A percentile compares a stretch with the other conserved stretches of the same genome.
These are phyloP conservation scores for Melanerpes aurifrons DNA, from an alignment of 2,113 vertebrate genomes.

Conservation along the genomic window DNA sequence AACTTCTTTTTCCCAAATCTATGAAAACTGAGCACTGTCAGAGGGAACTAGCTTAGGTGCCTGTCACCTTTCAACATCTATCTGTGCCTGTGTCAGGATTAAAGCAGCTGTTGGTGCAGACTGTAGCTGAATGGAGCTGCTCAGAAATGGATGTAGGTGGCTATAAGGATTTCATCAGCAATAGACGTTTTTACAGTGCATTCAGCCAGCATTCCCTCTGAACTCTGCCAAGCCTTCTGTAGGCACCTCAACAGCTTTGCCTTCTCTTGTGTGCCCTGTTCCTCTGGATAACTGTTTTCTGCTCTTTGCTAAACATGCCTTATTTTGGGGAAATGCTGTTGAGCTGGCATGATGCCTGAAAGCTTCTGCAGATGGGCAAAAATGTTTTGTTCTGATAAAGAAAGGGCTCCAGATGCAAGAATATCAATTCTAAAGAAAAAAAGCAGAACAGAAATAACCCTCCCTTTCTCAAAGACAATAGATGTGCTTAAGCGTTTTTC, in stretches of 20 bases:
- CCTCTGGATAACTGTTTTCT: background rate
- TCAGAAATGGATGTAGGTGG: background rate
- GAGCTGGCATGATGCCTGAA: background rate
- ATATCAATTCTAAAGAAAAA: background rate
- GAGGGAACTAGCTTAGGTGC: background rate
- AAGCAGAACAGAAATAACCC: constrained; percentile 1
- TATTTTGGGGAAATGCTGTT: background rate
- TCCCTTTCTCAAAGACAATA: background rate
- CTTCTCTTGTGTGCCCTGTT: background rate
- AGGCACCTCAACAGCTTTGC: background rate
- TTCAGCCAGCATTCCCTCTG: background rate
- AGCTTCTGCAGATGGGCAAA: background rate
- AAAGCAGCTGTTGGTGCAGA: background rate
- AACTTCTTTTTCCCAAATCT: background rate
- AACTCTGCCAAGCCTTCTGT: background rate
- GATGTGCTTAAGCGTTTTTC: background rate
- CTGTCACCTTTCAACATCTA: background rate
- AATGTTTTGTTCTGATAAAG: constrained; percentile 28
- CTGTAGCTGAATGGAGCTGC: background rate
- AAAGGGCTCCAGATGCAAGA: background rate
- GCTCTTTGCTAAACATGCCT: background rate
- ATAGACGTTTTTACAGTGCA: background rate
- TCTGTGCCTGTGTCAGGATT: background rate
- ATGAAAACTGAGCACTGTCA: background rate
- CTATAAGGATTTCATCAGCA: background rate